Conservation (phyloP, 2,113 vertebrate species). For the Herpetotheres cachinnans region DNA sequence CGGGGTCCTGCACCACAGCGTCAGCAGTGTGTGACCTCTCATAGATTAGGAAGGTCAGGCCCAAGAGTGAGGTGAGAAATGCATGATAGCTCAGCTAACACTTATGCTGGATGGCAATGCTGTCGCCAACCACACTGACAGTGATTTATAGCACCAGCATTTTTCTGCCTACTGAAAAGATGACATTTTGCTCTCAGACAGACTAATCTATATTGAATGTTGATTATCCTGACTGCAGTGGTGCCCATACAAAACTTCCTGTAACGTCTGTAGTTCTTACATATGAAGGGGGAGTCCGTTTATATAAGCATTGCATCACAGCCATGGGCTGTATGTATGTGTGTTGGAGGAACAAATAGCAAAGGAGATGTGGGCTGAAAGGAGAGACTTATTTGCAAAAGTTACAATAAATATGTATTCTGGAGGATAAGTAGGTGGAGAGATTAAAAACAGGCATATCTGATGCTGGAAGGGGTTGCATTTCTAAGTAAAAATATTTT, state of each 20-base stretch:
- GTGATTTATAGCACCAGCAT: not conserved
- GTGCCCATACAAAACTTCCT: not conserved
- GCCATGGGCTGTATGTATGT: not conserved
- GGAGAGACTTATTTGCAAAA: not conserved
- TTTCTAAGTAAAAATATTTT: constrained; percentile 44
- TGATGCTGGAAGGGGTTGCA: not conserved
- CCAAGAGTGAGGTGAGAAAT: not conserved
- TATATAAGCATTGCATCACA: not conserved
- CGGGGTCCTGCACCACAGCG: accelerated
- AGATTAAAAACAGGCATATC: not conserved
- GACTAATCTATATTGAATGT: not conserved
- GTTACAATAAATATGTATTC: not conserved
- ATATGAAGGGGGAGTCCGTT: not conserved
- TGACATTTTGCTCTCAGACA: not conserved
- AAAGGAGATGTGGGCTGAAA: not conserved
- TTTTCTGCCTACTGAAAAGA: not conserved
- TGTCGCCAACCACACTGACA: accelerated
- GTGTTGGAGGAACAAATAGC: not conserved
- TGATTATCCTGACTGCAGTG: not conserved
- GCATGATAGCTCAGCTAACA: not conserved
- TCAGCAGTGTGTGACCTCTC: not conserved
- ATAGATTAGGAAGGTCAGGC: not conserved
- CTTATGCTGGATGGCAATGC: not conserved
- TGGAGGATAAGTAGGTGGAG: constrained; percentile 8
- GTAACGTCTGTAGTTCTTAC: not conserved